Evolutionary conservation across 2,113 vertebrate genomes (phyloP).

Genomic region (Eurystomus gularis): DNA sequence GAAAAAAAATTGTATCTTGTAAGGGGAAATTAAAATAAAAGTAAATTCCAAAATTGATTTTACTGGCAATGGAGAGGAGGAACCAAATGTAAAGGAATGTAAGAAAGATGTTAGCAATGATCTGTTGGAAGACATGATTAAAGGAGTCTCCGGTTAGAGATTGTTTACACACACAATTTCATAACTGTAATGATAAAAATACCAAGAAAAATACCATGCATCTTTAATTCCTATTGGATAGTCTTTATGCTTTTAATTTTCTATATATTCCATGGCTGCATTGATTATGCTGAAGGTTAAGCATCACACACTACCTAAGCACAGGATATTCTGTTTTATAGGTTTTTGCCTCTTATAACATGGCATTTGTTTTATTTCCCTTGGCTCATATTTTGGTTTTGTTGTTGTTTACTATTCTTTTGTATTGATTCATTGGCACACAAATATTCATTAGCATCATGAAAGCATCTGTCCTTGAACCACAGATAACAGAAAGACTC

Average conservation of each 20-base stretch:
- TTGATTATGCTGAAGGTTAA: background rate
- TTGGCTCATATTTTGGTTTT: background rate
- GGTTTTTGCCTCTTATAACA: background rate
- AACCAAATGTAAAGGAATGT: background rate
- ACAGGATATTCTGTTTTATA: background rate
- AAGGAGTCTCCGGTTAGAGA: background rate
- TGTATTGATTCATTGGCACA: background rate
- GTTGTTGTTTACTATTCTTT: background rate
- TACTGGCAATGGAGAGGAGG: background rate
- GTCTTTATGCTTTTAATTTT: background rate
- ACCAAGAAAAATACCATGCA: background rate
- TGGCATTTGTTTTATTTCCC: background rate
- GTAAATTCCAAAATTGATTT: background rate
- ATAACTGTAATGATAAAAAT: background rate
- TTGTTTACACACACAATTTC: background rate
- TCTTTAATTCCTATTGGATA: background rate
- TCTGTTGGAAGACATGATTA: background rate
- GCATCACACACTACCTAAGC: background rate
- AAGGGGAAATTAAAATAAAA: background rate
- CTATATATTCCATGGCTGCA: background rate
- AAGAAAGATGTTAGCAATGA: background rate
- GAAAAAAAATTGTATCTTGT: background rate
- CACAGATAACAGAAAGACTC: background rate
- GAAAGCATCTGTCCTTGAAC: background rate
- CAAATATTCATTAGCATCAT: background rate